These are phyloP conservation scores for Cairina moschata DNA, from an alignment of 2,113 vertebrate species.

Conservation along the genomic window DNA sequence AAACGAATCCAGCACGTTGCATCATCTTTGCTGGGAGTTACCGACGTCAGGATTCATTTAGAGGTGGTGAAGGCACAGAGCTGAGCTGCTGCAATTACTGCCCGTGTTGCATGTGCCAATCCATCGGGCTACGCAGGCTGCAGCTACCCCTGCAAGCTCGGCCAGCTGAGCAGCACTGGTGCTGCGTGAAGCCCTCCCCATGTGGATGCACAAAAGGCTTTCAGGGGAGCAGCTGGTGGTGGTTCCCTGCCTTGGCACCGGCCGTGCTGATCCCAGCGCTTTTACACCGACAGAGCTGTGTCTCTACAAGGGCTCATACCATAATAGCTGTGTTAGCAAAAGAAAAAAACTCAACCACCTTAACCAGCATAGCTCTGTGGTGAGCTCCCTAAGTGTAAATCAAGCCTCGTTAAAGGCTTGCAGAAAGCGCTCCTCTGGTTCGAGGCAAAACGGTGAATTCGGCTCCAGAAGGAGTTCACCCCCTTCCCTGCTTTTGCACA, in stretches of 20 bases:
- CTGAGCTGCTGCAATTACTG: not conserved
- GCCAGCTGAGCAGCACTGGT: not conserved
- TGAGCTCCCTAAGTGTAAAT: not conserved
- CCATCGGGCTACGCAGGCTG: not conserved
- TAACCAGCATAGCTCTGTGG: slow-evolving; percentile 12
- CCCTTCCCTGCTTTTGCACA: not conserved
- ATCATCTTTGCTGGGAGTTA: not conserved
- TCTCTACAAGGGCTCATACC: slow-evolving; percentile 11
- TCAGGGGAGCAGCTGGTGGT: not conserved
- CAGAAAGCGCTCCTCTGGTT: not conserved
- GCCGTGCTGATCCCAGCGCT: slow-evolving; percentile 5
- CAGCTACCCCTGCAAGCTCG: not conserved
- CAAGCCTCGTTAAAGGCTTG: not conserved
- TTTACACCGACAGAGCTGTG: not conserved
- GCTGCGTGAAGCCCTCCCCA: not conserved
- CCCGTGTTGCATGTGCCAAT: not conserved
- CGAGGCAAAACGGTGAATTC: not conserved
- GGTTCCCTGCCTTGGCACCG: not conserved
- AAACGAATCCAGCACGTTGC: not conserved
- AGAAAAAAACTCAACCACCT: not conserved
- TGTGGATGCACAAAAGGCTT: not conserved
- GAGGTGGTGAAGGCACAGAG: not conserved
- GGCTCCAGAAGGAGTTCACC: not conserved
- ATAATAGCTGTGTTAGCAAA: slow-evolving; percentile 43
- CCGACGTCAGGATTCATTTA: not conserved